Evolutionary conservation across 2,888 invertebrate species (phyloP).

Genomic region (Pomacea canaliculata): DNA sequence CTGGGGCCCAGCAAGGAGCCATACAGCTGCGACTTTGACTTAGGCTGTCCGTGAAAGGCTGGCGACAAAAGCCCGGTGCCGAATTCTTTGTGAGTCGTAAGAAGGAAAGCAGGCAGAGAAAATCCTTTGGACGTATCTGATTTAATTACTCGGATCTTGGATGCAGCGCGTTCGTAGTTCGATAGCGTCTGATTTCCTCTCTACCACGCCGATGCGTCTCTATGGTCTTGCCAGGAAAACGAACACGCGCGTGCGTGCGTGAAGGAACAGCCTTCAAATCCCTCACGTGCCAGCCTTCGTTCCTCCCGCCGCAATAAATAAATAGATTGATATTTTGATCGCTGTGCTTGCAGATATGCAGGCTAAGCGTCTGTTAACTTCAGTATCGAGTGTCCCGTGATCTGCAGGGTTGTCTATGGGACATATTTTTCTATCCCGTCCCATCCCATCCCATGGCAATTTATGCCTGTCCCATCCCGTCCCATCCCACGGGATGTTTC

Average conservation of each 20-base stretch:
- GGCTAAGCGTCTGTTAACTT: no score
- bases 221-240: neutral
- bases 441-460: no score
- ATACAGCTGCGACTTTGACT: slow-evolving; percentile 7
- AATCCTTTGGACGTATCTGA: slow-evolving; percentile 12
- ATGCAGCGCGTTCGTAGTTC: neutral
- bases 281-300: neutral
- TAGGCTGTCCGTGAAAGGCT: slow-evolving; percentile 18
- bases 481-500: no score
- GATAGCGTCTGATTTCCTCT: neutral
- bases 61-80: slow-evolving; percentile 5
- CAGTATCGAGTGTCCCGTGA: no score
- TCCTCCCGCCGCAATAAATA: no score
- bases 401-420: no score
- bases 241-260: neutral
- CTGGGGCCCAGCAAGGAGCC: neutral
- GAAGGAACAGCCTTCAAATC: neutral
- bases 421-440: no score
- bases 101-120: slow-evolving; percentile 8
- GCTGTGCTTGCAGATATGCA: no score
- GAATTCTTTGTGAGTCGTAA: neutral
- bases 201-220: neutral
- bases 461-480: no score
- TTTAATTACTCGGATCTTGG: slow-evolving; percentile 21
- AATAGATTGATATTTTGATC: no score